These are phyloP conservation scores for Drosophila sproati DNA, from an alignment of 1,140 invertebrate genomes.

Conservation along the genomic window DNA sequence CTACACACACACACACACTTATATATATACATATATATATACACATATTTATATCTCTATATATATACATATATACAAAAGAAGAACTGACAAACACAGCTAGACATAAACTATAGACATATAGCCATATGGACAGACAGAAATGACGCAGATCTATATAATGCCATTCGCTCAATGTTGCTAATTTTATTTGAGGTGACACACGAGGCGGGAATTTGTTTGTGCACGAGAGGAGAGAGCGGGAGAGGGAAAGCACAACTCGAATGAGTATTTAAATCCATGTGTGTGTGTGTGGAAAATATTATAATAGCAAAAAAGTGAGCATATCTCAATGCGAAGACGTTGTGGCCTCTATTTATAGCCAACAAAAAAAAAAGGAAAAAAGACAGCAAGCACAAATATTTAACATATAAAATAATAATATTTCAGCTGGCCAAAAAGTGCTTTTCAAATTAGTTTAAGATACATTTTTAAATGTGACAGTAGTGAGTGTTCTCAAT, in stretches of 20 bases:
- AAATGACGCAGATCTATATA: conserved; percentile 81
- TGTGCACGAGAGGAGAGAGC: conserved; percentile 22
- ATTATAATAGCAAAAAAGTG: conserved; percentile 62
- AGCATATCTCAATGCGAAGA: conserved; percentile 71
- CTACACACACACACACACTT: conserved; percentile 11
- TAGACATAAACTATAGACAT: background rate
- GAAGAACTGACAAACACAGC: conserved; percentile 1
- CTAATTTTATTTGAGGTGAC: conserved; percentile 82
- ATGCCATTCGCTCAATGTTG: conserved; percentile 72
- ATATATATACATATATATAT: too few species aligned
- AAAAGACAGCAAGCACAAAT: conserved; percentile 25
- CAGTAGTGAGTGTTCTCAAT: conserved; percentile 72
- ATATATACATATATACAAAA: background rate
- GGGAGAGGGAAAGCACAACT: conserved; percentile 2
- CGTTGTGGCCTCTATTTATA: conserved; percentile 66
- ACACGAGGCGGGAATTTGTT: conserved; percentile 74
- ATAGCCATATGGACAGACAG: conserved; percentile 26
- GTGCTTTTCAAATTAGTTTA: conserved; percentile 77
- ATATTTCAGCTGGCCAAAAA: conserved; percentile 65
- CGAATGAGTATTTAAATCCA: conserved; percentile 18
- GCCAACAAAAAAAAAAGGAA: conserved; percentile 11
- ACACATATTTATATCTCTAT: too few species aligned
- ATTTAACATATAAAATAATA: conserved; percentile 55
- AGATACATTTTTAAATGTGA: conserved; percentile 81
- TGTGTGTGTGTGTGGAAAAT: conserved; percentile 56